Percentiles rank a stretch among this genome's conserved stretches.
phyloP scores from a whole-genome alignment of 2,888 invertebrate species.

The Steromphala cineraria region DNA sequence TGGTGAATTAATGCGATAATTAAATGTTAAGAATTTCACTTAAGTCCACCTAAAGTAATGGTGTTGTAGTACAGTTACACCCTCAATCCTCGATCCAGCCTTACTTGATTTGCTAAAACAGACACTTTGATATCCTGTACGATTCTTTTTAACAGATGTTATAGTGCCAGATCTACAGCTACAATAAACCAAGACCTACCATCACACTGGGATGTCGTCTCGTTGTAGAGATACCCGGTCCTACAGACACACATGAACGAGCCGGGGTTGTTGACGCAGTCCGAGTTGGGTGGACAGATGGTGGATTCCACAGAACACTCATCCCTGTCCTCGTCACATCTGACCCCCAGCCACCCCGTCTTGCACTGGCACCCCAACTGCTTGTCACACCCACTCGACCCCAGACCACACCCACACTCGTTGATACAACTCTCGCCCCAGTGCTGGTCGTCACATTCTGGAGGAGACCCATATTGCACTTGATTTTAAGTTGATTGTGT shows the following conservation, averaged over 20 bases:
- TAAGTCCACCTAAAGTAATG: too few species aligned
- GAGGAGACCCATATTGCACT: too few species aligned
- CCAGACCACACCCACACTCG: constrained; percentile 31
- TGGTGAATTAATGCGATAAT: too few species aligned
- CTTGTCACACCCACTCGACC: constrained; percentile 23
- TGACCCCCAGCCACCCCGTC: constrained; percentile 25
- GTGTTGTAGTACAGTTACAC: too few species aligned
- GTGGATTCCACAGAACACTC: constrained; percentile 24
- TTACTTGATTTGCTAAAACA: too few species aligned
- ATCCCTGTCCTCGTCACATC: constrained; percentile 28
- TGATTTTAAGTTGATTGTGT: too few species aligned
- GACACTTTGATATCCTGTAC: too few species aligned
- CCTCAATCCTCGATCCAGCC: too few species aligned
- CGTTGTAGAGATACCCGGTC: constrained; percentile 20
- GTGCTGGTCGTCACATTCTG: constrained; percentile 36
- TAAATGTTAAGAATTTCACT: too few species aligned
- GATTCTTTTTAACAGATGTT: too few species aligned
- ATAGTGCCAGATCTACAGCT: too few species aligned
- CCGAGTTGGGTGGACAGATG: constrained; percentile 8
- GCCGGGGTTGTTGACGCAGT: constrained; percentile 32
- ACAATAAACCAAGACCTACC: too few species aligned
- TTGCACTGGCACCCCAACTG: constrained; percentile 31
- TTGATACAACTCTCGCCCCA: constrained; percentile 31
- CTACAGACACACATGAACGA: constrained; percentile 31
- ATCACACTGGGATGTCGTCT: constrained; percentile 27